These are phyloP conservation scores for Apodemus sylvaticus DNA, from an alignment of 2,113 vertebrate genomes.

Conservation along the genomic window DNA sequence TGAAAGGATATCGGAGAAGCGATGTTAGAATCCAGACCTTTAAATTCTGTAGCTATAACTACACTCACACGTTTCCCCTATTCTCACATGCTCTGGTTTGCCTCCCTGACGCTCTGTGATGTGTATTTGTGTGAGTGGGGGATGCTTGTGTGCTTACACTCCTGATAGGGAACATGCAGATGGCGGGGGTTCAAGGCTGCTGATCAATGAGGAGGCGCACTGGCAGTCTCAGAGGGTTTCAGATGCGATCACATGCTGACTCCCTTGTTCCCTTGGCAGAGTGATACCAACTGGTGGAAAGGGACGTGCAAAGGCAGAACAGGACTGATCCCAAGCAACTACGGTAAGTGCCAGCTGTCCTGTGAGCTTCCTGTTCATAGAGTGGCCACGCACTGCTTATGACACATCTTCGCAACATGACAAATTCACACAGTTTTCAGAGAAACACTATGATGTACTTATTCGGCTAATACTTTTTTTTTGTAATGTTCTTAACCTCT, in stretches of 20 bases:
- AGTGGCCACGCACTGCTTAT: not conserved
- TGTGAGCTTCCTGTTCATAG: not conserved
- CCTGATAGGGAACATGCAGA: not conserved
- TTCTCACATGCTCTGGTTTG: not conserved
- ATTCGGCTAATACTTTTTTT: not conserved
- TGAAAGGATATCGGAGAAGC: not conserved
- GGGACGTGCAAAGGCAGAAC: constrained; percentile 96
- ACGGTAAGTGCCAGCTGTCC: constrained; percentile 87
- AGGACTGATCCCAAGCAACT: constrained; percentile 99
- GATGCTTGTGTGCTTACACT: not conserved
- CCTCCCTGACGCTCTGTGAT: not conserved
- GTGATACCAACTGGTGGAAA: constrained; percentile 99
- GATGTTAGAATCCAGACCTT: not conserved
- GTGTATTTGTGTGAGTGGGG: not conserved
- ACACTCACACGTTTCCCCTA: not conserved
- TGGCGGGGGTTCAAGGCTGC: not conserved
- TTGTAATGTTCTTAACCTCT: not conserved
- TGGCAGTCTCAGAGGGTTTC: not conserved
- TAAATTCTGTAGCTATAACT: not conserved
- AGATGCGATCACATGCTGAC: not conserved
- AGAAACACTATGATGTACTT: not conserved
- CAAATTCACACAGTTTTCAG: not conserved
- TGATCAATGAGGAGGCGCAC: not conserved
- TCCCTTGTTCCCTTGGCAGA: constrained; percentile 85
- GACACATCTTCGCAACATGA: not conserved